Percentiles rank a stretch among this genome's conserved stretches.
phyloP scores from a whole-genome alignment of 2,113 vertebrate species.

The Dermatemys mawii region DNA sequence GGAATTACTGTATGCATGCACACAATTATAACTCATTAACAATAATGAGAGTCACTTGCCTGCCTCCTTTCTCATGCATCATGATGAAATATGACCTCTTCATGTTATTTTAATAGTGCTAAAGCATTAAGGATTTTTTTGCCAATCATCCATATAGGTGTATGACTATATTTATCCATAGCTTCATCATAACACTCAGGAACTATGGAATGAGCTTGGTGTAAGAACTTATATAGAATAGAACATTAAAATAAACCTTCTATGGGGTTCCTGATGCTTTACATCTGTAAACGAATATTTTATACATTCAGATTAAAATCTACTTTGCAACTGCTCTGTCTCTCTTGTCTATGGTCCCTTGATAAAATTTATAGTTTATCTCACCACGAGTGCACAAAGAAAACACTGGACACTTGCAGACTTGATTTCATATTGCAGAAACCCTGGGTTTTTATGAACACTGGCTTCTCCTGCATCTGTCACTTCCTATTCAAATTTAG shows the following conservation, averaged over 20 bases:
- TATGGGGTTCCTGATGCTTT: neutral
- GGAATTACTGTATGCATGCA: conserved; percentile 28
- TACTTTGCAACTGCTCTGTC: conserved; percentile 3
- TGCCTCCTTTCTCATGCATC: conserved; percentile 40
- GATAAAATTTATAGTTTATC: neutral
- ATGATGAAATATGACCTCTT: conserved; percentile 19
- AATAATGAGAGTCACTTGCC: conserved; percentile 51
- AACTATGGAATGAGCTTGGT: neutral
- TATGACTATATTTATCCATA: neutral
- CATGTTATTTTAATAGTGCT: conserved; percentile 31
- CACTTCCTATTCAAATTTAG: conserved; percentile 52
- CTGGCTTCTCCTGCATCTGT: conserved; percentile 39
- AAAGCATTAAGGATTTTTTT: neutral
- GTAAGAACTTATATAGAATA: conserved; percentile 8
- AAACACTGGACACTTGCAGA: neutral
- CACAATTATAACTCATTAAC: conserved; percentile 53
- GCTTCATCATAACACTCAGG: neutral
- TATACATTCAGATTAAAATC: neutral
- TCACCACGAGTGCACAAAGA: conserved; percentile 32
- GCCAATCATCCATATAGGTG: neutral
- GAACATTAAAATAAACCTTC: neutral
- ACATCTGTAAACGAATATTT: neutral
- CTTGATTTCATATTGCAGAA: conserved; percentile 8
- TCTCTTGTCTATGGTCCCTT: conserved; percentile 2
- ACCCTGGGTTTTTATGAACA: conserved; percentile 28